Base-by-base conservation (phyloP, 2,797 vertebrate species). In the Melanogrammus aeglefinus region DNA sequence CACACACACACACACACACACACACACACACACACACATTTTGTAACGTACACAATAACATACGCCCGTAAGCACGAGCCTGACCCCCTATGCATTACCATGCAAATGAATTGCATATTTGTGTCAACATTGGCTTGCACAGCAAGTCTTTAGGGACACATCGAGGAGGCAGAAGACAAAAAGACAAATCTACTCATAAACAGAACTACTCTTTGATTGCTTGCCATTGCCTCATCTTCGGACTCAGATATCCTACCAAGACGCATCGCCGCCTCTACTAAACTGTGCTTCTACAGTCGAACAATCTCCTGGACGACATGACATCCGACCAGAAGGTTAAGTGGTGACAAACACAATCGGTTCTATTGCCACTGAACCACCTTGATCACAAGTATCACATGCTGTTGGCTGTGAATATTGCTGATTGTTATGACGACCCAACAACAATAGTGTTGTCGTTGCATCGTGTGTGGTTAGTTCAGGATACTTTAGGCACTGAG, bases 201-300 rank as follows among this genome's bases (percentile, higher is more conserved):
- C 78, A 76, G 24, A 73, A 80, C 81, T 70, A 57, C 4, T 4
- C 70, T 66, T 4, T 78, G 75, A 73, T 92, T 92, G 86, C 88
- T 80, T 71, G 80, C 47, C 83, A 73, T 92, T 90, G 87, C 90
- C 85, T 93, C 89, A 88, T 86, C 78, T 81, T 86, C 88, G 18
- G 51, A 86, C 86, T 24, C 74, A 76, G 75, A 77, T 74, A 80
- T 63, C 73, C 80, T 80, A 84, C 81, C 81, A 80, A 85, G 82
- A 13, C 29, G 16, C 5, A 7, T 36, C 14, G 33, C 33, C 71
- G 31, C 10, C 31, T 16, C 12, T 18, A 36, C 66, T 72, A 14
- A 72, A 33, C 71, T 16, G 12, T 21, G n/a, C 8, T 7, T 36
- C 27, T 35, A 31, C 33, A 72, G 27, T 14, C 4, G 66, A 70